Evolutionary conservation across 2,113 vertebrate species (phyloP).

Genomic region (Trogon melanurus): DNA sequence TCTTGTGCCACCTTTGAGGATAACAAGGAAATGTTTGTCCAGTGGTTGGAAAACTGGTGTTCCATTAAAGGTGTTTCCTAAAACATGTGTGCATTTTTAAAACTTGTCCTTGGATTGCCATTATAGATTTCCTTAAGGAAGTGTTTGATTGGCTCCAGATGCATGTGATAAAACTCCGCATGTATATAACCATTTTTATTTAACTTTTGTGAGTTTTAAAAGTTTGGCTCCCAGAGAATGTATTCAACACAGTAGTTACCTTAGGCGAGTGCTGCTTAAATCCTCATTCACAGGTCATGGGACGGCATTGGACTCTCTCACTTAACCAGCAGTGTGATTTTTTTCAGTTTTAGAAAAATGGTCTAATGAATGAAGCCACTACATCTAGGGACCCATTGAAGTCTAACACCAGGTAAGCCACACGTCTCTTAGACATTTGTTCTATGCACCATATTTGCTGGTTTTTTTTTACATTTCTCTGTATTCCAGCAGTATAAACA

Average conservation of each 20-base stretch:
- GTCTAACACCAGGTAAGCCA: not conserved
- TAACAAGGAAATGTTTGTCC: not conserved
- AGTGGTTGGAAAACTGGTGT: not conserved
- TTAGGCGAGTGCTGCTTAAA: not conserved
- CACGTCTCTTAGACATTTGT: not conserved
- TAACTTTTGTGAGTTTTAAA: not conserved
- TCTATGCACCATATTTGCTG: not conserved
- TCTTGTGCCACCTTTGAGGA: constrained; percentile 16
- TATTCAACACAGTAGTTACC: not conserved
- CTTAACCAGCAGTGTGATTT: not conserved
- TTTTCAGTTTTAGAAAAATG: not conserved
- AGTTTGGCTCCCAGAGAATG: not conserved
- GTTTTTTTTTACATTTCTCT: not conserved
- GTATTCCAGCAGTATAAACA: not conserved
- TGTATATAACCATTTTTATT: constrained; percentile 10
- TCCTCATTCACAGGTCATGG: not conserved
- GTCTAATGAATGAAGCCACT: not conserved
- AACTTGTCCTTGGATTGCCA: not conserved
- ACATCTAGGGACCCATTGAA: not conserved
- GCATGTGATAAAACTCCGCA: not conserved
- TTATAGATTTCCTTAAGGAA: constrained; percentile 7
- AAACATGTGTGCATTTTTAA: constrained; percentile 15
- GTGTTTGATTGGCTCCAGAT: not conserved
- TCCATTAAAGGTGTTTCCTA: not conserved
- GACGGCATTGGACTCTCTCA: not conserved